Percentiles rank a stretch among this genome's conserved stretches.
Evolutionary conservation across 2,797 vertebrate genomes (phyloP).

Genomic region (Forpus xanthops): DNA sequence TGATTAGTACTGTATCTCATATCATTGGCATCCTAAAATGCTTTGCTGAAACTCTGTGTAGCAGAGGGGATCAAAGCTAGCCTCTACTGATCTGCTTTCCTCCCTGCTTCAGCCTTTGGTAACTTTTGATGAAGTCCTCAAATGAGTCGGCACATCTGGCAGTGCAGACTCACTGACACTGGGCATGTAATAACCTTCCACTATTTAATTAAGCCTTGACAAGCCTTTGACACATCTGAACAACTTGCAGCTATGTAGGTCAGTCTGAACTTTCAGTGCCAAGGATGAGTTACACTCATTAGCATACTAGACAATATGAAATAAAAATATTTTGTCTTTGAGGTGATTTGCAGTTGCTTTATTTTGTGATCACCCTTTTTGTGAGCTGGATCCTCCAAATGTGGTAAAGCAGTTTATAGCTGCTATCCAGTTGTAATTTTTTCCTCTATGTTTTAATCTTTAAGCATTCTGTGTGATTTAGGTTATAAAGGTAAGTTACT

Average conservation of each 20-base stretch:
- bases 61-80: neutral
- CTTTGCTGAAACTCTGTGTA: fast-evolving
- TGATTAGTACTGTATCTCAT: neutral
- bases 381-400: neutral
- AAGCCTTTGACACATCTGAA: neutral
- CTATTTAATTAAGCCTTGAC: neutral
- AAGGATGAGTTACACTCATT: neutral
- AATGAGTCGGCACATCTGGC: neutral
- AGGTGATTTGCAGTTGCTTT: neutral
- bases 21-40: neutral
- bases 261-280: neutral
- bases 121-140: neutral
- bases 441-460: neutral
- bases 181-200: neutral
- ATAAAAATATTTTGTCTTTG: neutral
- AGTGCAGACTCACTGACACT: neutral
- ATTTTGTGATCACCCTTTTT: neutral
- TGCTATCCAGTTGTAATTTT: neutral
- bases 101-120: neutral
- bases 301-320: neutral
- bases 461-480: neutral
- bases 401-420: neutral
- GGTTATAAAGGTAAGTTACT: neutral
- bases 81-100: neutral
- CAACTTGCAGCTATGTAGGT: neutral